phyloP scores from a whole-genome alignment of 2,888 invertebrate genomes.

The Lutraria lutraria region DNA sequence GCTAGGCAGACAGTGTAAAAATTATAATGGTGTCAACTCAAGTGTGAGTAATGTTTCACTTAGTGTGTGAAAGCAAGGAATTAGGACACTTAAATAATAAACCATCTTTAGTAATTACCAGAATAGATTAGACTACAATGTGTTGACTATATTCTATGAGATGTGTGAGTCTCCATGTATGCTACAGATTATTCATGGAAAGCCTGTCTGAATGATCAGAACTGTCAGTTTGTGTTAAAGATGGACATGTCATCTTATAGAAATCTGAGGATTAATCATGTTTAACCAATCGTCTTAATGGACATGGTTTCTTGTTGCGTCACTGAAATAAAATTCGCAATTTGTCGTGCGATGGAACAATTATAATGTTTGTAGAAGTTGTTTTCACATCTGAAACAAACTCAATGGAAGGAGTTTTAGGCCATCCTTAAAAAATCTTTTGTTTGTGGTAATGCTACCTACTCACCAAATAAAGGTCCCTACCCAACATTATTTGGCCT shows the following conservation, averaged over 20 bases:
- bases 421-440: too few relatives aligned
- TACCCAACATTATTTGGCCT: too few relatives aligned
- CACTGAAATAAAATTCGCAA: constrained; percentile 52
- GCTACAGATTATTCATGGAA: constrained; percentile 29
- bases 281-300: constrained; percentile 70
- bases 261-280: constrained; percentile 65
- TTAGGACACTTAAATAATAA: not conserved
- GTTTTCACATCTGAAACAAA: not conserved
- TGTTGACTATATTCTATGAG: not conserved
- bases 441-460: too few relatives aligned
- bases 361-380: constrained; percentile 60
- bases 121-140: not conserved
- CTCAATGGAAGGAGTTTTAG: too few relatives aligned
- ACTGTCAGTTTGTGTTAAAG: constrained; percentile 68
- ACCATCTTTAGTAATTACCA: not conserved
- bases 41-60: not conserved
- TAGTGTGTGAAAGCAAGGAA: not conserved
- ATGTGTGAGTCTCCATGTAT: constrained; percentile 26
- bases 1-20: too few relatives aligned
- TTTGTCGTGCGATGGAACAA: constrained; percentile 50
- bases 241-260: constrained; percentile 65
- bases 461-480: too few relatives aligned
- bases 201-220: constrained; percentile 57
- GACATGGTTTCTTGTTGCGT: constrained; percentile 57
- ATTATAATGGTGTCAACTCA: too few relatives aligned